Percentiles rank a stretch among this genome's conserved stretches.
These are phyloP conservation scores for Microtus obscurus DNA, from an alignment of 2,797 vertebrate genomes.

Conservation along the genomic window DNA sequence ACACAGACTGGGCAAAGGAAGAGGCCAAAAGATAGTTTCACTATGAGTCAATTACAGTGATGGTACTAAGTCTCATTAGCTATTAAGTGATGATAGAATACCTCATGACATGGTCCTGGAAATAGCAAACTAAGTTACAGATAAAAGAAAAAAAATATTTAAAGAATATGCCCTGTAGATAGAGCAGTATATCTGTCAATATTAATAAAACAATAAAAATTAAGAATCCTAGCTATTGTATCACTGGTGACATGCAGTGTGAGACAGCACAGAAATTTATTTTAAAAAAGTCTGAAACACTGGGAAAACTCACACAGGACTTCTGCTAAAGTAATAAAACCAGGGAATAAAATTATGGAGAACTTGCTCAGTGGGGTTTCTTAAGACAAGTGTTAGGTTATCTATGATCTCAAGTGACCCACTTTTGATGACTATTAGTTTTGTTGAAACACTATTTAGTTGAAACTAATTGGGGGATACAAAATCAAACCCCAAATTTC, in stretches of 20 bases:
- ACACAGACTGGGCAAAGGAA: not conserved
- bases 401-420: not conserved
- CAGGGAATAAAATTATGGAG: not conserved
- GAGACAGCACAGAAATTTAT: not conserved
- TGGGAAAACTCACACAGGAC: not conserved
- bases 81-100: not conserved
- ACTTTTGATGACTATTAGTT: not conserved
- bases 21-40: not conserved
- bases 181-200: not conserved
- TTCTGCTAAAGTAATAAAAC: not conserved
- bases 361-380: not conserved
- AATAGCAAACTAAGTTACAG: not conserved
- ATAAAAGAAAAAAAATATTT: not conserved
- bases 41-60: not conserved
- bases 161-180: not conserved
- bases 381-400: not conserved
- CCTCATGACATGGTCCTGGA: not conserved
- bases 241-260: not conserved
- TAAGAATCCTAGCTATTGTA: not conserved
- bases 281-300: not conserved
- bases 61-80: not conserved
- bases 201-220: not conserved
- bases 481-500: constrained; percentile 4
- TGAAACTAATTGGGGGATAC: not conserved
- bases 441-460: constrained; percentile 18